These are phyloP conservation scores for Malurus leucopterus DNA, from an alignment of 2,797 vertebrate species.

Conservation along the genomic window DNA sequence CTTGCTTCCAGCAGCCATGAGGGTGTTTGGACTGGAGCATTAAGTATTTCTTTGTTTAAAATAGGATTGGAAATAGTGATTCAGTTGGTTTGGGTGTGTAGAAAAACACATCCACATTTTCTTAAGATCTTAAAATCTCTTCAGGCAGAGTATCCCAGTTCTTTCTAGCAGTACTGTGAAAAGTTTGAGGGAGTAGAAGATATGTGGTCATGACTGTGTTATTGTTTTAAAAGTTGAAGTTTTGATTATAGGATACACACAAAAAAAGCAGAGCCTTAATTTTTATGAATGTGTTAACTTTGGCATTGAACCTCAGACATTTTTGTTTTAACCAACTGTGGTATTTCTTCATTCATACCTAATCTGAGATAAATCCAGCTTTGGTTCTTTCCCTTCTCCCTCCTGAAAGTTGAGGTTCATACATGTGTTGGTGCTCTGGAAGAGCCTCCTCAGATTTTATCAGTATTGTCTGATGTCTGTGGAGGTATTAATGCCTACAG, in stretches of 20 bases:
- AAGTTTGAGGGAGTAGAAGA: neutral
- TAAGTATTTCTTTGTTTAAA: neutral
- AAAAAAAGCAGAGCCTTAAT: neutral
- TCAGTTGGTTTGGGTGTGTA: neutral
- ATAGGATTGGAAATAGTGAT: neutral
- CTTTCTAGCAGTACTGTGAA: neutral
- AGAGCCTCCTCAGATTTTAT: neutral
- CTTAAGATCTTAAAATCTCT: neutral
- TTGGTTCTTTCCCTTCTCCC: neutral
- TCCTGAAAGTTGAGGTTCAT: neutral
- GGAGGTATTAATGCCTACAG: neutral
- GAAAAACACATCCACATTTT: neutral
- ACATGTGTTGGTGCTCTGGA: neutral
- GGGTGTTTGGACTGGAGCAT: neutral
- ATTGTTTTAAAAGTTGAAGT: neutral
- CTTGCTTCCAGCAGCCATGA: neutral
- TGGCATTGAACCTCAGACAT: neutral
- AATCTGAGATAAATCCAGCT: neutral
- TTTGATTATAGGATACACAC: neutral
- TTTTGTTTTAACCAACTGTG: neutral
- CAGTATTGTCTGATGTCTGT: neutral
- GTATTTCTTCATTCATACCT: neutral
- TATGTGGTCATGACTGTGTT: neutral
- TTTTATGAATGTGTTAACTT: neutral
- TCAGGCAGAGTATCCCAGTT: neutral